A percentile compares a stretch with the other conserved stretches of the same genome.
phyloP scores from a whole-genome alignment of 1,140 invertebrate species.

The Chironomus tepperi region DNA sequence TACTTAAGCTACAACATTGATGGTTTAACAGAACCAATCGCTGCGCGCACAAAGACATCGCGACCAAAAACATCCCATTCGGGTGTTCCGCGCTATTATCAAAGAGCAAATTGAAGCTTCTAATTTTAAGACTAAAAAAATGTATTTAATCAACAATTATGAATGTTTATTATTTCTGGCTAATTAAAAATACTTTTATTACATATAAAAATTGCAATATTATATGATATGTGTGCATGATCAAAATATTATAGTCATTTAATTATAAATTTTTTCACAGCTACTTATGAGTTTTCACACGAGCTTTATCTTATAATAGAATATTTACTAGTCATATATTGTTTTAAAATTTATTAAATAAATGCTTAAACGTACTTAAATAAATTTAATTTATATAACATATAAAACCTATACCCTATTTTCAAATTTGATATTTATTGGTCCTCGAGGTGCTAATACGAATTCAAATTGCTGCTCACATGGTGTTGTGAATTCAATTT shows the following conservation, averaged over 20 bases:
- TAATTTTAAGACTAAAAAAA: too few species aligned
- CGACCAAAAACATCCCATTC: conserved; percentile 34
- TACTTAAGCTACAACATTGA: conserved; percentile 40
- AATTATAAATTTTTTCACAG: background rate
- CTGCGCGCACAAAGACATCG: background rate
- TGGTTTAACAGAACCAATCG: conserved; percentile 34
- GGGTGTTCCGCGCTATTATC: conserved; percentile 33
- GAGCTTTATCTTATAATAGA: background rate
- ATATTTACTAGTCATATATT: background rate
- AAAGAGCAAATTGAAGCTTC: background rate
- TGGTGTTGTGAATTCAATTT: conserved; percentile 22
- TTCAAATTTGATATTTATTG: conserved; percentile 55
- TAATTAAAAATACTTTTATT: background rate
- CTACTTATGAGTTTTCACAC: background rate
- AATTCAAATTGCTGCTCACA: conserved; percentile 64
- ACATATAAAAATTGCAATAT: background rate
- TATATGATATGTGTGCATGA: background rate
- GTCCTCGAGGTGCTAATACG: conserved; percentile 60
- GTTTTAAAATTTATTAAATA: background rate
- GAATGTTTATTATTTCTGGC: too few species aligned
- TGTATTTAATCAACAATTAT: too few species aligned
- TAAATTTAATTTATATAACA: conserved; percentile 17
- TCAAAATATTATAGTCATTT: background rate
- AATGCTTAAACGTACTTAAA: background rate
- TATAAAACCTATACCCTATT: conserved; percentile 40